Evolutionary conservation across 2,113 vertebrate species (phyloP).

Genomic region (Albula goreensis): DNA sequence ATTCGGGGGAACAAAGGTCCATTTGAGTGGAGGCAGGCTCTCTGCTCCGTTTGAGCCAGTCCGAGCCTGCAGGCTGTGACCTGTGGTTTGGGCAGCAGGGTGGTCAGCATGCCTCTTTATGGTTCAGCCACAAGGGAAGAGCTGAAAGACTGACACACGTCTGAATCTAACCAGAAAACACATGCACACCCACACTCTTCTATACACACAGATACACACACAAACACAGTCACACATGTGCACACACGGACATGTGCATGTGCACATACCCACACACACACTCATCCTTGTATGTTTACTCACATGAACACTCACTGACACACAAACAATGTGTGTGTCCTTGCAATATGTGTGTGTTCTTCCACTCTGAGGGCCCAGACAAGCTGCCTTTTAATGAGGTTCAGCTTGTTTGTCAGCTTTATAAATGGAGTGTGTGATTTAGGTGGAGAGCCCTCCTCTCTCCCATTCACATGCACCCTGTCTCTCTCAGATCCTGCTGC

Average conservation of each 20-base stretch:
- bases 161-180: not conserved
- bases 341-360: not conserved
- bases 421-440: not conserved
- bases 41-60: not conserved
- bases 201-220: not conserved
- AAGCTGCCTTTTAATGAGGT: not conserved
- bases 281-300: not conserved
- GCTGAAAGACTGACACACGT: not conserved
- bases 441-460: not conserved
- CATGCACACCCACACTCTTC: not conserved
- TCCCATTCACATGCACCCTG: not conserved
- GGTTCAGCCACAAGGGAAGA: not conserved
- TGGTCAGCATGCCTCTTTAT: not conserved
- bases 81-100: not conserved
- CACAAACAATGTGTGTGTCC: not conserved
- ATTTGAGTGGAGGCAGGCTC: not conserved
- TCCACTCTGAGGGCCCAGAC: not conserved
- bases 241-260: not conserved
- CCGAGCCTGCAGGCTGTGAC: not conserved
- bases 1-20: not conserved
- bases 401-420: not conserved
- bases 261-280: too few species aligned
- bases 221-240: not conserved
- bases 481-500: constrained; percentile 74
- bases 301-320: not conserved